A percentile compares a stretch with the other conserved stretches of the same genome.
phyloP scores from a whole-genome alignment of 2,797 vertebrate genomes.

The Erpetoichthys calabaricus region DNA sequence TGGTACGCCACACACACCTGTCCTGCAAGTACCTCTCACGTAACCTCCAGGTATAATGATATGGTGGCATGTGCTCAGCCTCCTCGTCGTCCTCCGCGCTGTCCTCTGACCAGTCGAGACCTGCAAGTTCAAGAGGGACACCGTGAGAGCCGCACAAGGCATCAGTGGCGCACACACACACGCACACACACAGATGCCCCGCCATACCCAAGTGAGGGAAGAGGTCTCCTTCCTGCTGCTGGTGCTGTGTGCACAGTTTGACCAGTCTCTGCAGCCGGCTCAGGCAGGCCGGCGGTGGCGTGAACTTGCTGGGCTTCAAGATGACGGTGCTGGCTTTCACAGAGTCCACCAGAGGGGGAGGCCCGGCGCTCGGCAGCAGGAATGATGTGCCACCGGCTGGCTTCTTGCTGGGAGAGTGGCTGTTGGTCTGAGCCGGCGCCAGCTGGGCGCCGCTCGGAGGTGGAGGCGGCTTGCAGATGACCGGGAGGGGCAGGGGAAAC shows the following conservation, averaged over 20 bases:
- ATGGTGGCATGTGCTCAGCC: conserved; percentile 61
- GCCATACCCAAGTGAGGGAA: conserved; percentile 88
- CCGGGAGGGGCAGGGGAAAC: conserved; percentile 44
- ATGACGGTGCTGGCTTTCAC: conserved; percentile 61
- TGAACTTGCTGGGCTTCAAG: conserved; percentile 78
- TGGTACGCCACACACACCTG: conserved; percentile 32
- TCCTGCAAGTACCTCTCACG: conserved; percentile 58
- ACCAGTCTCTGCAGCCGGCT: conserved; percentile 87
- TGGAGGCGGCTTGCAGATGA: conserved; percentile 92
- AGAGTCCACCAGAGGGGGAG: conserved; percentile 37
- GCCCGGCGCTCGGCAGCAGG: conserved; percentile 51
- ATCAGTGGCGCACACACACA: too few relatives aligned
- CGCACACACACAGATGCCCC: too few relatives aligned
- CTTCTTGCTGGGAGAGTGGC: conserved; percentile 69
- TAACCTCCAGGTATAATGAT: conserved; percentile 70
- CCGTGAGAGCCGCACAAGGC: background rate
- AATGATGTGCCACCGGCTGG: conserved; percentile 28
- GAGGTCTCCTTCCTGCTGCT: conserved; percentile 76
- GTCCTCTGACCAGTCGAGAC: conserved; percentile 97
- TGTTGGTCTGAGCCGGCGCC: conserved; percentile 64
- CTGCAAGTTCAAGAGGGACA: conserved; percentile 34
- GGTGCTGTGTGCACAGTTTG: conserved; percentile 82
- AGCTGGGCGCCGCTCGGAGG: conserved; percentile 72
- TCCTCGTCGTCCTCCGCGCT: conserved; percentile 77
- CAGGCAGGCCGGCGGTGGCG: conserved; percentile 74